Base-by-base conservation (phyloP, 2,113 vertebrate genomes). In the Tychaedon coryphoeus region DNA sequence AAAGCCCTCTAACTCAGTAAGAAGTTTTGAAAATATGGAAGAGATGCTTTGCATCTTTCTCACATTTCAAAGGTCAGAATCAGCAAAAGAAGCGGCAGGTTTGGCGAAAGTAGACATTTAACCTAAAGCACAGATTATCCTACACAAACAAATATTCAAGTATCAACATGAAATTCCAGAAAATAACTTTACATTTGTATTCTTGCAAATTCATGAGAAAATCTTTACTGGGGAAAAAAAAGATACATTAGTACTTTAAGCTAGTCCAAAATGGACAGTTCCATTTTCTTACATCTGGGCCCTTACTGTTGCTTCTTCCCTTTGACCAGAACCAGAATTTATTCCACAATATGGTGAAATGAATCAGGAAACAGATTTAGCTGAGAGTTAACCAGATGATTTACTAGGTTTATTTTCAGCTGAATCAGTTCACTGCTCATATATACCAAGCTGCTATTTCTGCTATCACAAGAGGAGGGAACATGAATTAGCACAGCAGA, bases 401-500 rank as follows among this genome's bases (percentile, higher is more conserved):
- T 81, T 87, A 62, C 50, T 70, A 85, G 48, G 61, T 85, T 90
- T 95, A 85, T 91, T 85, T 95, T 78, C 84, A 93, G 70, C 19
- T 6, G 26, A 67, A 87, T 64, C 84, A 74, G 66, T 64, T 91
- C 87, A 93, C 56, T 74, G 85, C 40, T 95, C 53, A 26, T 10
- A 36, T 20, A 76, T 9, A 70, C 25, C 54, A 84, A 71, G 81
- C 77, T 93, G 84, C 60, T 82, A 81, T 10, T 66, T 60, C 62
- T 71, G n/a, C 57, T 84, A 67, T 54, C 81, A 74, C 47, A 84
- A 92, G 65, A 56, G 34, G 9, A 87, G 15, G 43, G 73, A 86
- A 66, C 22, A 67, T 19, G 33, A 89, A 92, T 64, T 11, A 38
- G 18, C 24, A 42, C 5, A 42, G 67, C 62, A 88, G 51, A 51